These are phyloP conservation scores for Lordiphosa clarofinis DNA, from an alignment of 1,140 invertebrate species.

Conservation along the genomic window DNA sequence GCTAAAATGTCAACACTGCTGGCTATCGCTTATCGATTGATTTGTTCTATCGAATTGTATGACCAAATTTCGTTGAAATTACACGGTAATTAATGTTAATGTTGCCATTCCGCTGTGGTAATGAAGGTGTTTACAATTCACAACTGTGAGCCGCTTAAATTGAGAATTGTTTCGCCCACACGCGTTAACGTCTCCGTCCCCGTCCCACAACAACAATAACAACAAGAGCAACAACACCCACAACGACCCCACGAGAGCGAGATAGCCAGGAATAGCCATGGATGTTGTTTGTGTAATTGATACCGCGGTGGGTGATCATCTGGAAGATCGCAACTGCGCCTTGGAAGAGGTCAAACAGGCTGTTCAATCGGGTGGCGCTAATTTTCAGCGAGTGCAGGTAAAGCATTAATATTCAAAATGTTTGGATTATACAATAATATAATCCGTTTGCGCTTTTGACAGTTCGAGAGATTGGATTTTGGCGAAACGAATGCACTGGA, in stretches of 20 bases:
- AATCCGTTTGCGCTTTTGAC: slow-evolving; percentile 23
- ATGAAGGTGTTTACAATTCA: slow-evolving; percentile 51
- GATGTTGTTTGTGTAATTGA: slow-evolving; percentile 96
- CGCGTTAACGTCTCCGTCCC: slow-evolving; percentile 27
- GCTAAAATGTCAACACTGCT: too few relatives aligned
- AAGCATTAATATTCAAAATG: slow-evolving; percentile 7
- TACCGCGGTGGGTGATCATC: slow-evolving; percentile 85
- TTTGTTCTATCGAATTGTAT: background rate
- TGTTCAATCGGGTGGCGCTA: slow-evolving; percentile 88
- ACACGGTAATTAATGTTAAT: too few relatives aligned
- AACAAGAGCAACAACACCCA: slow-evolving; percentile 3
- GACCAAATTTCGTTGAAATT: too few relatives aligned
- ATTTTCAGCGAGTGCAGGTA: slow-evolving; percentile 91
- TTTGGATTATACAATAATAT: slow-evolving; percentile 51
- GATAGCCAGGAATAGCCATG: slow-evolving; percentile 82
- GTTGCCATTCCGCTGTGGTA: slow-evolving; percentile 55
- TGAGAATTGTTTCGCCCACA: slow-evolving; percentile 6
- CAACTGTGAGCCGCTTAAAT: slow-evolving; percentile 20
- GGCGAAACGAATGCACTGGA: slow-evolving; percentile 91
- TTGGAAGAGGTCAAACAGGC: slow-evolving; percentile 92
- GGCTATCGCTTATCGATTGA: background rate
- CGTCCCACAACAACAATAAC: slow-evolving; percentile 21
- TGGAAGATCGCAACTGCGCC: slow-evolving; percentile 88
- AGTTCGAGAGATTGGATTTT: slow-evolving; percentile 94
- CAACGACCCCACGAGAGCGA: slow-evolving; percentile 3